Evolutionary conservation across 2,113 vertebrate species (phyloP), one percentile per base, ranked within the genome.

Genomic region (Mystacornis crossleyi): DNA sequence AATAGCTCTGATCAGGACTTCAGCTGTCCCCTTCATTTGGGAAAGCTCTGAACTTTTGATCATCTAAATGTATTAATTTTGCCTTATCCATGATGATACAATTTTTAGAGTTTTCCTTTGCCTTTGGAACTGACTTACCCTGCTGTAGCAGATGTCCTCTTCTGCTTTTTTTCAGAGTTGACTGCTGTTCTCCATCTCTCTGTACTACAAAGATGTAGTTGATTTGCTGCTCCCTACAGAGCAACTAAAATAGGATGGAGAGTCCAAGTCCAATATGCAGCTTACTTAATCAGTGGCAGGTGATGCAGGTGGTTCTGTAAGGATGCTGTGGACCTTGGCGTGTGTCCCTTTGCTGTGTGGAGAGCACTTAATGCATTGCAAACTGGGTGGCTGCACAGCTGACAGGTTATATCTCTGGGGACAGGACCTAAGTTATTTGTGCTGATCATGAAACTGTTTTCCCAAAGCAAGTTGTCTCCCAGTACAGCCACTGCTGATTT

Each of bases 331-430:
- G 42, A 36, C 38, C 19, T 77, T 45, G 25, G 13, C 8, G 6
- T 3, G 9, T 28, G 40, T 18, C 9, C 31, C 31, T 36, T 42
- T 43, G 45, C 42, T 0, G 4, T 36, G 16, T 28, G 23, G 50
- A 8, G 29, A 42, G 2, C 40, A 43, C 42, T 17, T 43, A 43
- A 43, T 8, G 16, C 42, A 8, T 8, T 38, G 33, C 34, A n/a
- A 18, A 24, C 16, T 75, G 51, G 10, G 26, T 71, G 62, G 17
- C n/a, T 67, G 14, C 73, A 45, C 43, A 81, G 5, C 8, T 86
- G 47, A 17, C 9, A 54, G 21, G 18, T 29, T 3, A 0, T 26
- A 13, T n/a, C 51, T 40, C 21, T 48, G 31, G 21, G 19, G 10
- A 40, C 15, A 29, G 29, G 9, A 17, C 15, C 38, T 25, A 3